Base-by-base conservation (phyloP, 1,140 invertebrate genomes). In the Lepidotrigona ventralis region DNA sequence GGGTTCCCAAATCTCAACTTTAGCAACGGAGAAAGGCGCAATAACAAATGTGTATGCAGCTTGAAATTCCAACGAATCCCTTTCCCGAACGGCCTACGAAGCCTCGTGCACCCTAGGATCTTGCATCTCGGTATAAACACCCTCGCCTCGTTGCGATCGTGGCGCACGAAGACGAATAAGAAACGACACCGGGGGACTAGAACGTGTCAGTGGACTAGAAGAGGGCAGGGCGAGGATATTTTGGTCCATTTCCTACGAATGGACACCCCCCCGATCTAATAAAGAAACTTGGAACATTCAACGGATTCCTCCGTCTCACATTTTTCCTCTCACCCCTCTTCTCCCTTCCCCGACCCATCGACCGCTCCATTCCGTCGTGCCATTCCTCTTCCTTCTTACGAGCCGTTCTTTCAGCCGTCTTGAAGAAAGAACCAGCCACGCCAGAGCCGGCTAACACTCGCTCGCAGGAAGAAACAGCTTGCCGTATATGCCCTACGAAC, bases 221-320 rank as follows among this genome's bases (percentile, higher is more conserved):
- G 15, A 68, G 63, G 63, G 66, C 46, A 17, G 26, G 17, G 46
- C 56, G 17, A 79, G 74, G 68, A 33, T 85, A 75, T 90, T 86
- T 85, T 79, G 84, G 80, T 74, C 88, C 90, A 90, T 89, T 88
- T 87, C 78, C 86, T 85, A 79, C 87, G 85, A 89, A 91, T 90
- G 86, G 86, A 90, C 88, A 86, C 85, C 83, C 74, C 39, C 33
- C 71, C 79, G 89, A 91, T 91, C 89, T 91, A 91, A 91, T 91
- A 90, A 91, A 90, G 88, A 91, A 91, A 91, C 89, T 91, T 91
- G 86, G 81, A 80, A 85, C 87, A 68, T 85, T 78, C 79, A 71
- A 68, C 58, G 58, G 33, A 58, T 66, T 79, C 77, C 78, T 77
- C 72, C 46, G 68, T 68, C 79, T 79, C 76, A 78, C 81, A 80